Evolutionary conservation across 2,797 vertebrate species (phyloP).

Genomic region (Chrysocyon brachyurus): DNA sequence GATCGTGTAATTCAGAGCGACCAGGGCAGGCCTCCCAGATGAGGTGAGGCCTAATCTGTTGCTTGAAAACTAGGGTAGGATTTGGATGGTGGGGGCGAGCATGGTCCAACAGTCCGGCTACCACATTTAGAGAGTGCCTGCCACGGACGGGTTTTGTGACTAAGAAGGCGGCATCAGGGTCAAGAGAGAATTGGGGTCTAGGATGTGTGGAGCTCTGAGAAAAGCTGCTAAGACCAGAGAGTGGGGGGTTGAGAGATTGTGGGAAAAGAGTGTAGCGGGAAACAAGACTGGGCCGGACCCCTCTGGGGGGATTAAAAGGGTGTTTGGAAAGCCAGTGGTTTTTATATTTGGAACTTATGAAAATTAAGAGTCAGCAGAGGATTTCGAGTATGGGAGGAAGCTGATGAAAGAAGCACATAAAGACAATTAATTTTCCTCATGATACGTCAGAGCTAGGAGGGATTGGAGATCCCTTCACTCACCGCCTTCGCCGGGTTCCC

Average conservation of each 20-base stretch:
- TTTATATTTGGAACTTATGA: constrained; percentile 11
- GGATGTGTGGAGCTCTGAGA: not conserved
- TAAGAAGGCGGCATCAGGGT: not conserved
- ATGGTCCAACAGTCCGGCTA: not conserved
- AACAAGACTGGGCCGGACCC: not conserved
- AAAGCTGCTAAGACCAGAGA: not conserved
- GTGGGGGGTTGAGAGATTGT: not conserved
- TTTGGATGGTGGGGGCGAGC: not conserved
- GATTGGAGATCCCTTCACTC: not conserved
- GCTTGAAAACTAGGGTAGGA: not conserved
- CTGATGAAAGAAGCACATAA: not conserved
- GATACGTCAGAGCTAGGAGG: not conserved
- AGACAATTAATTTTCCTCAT: not conserved
- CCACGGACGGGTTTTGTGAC: not conserved
- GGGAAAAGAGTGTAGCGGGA: not conserved
- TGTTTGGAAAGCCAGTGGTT: not conserved
- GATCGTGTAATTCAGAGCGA: not conserved
- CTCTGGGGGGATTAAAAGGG: not conserved
- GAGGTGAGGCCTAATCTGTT: not conserved
- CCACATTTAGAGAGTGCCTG: not conserved
- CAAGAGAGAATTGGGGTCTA: not conserved
- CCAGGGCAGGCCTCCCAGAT: not conserved
- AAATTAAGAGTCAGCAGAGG: not conserved
- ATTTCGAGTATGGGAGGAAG: not conserved
- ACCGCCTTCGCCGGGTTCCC: not conserved